Evolutionary conservation across 2,113 vertebrate species (phyloP).

Genomic region (Solenodon paradoxus): DNA sequence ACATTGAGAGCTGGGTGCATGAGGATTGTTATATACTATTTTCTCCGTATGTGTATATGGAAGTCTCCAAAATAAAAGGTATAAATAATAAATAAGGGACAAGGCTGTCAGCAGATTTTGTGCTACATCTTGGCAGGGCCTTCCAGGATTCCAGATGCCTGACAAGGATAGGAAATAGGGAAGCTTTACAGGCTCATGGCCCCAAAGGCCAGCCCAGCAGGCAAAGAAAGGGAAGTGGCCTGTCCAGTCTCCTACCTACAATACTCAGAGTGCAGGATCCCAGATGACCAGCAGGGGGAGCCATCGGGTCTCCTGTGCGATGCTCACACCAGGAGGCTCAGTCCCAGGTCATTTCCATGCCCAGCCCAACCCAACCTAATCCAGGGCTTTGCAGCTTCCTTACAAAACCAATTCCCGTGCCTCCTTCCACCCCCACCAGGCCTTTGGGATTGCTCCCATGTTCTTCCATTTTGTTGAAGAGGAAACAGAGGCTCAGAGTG

Average conservation of each 20-base stretch:
- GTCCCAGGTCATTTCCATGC: too few relatives aligned
- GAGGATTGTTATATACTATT: not conserved
- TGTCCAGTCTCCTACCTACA: not conserved
- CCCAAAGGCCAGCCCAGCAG: not conserved
- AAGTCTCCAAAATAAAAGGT: not conserved
- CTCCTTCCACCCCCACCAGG: not conserved
- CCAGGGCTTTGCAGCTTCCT: too few relatives aligned
- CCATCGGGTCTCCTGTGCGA: not conserved
- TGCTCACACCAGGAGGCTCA: too few relatives aligned
- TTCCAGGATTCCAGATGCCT: not conserved
- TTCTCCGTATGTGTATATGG: not conserved
- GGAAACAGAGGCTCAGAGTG: not conserved
- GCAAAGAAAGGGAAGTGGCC: not conserved
- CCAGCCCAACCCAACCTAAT: too few relatives aligned
- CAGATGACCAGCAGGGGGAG: not conserved
- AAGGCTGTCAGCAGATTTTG: not conserved
- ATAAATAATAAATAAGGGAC: not conserved
- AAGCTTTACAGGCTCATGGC: not conserved
- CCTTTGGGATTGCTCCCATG: not conserved
- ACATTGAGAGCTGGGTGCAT: not conserved
- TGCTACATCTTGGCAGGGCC: not conserved
- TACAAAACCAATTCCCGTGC: too few relatives aligned
- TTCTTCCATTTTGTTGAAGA: not conserved
- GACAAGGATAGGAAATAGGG: not conserved
- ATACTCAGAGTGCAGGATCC: not conserved